Evolutionary conservation across 2,888 invertebrate genomes (phyloP).

Genomic region (Aplocera efformata): DNA sequence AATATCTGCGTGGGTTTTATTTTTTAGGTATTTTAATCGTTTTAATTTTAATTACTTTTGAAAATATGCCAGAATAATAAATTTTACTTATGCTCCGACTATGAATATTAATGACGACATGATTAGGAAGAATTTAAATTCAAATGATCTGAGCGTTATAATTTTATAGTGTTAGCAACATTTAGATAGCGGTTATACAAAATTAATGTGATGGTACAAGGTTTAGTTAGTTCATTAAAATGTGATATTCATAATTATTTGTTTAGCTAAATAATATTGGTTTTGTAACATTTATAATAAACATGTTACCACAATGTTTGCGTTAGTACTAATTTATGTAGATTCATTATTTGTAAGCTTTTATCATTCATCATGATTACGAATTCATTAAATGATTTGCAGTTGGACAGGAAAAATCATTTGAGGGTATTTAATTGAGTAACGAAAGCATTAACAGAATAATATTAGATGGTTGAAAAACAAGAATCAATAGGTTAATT

Average conservation of each 20-base stretch:
- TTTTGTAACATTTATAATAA: background rate
- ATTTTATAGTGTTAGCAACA: slow-evolving; percentile 19
- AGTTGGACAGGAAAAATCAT: too few relatives aligned
- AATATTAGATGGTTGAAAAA: too few relatives aligned
- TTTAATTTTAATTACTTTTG: background rate
- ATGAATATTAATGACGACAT: slow-evolving; percentile 13
- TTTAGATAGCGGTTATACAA: slow-evolving; percentile 22
- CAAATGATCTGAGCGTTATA: slow-evolving; percentile 12
- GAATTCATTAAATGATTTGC: too few relatives aligned
- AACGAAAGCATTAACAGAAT: too few relatives aligned
- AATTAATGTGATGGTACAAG: slow-evolving; percentile 25
- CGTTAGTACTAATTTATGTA: too few relatives aligned
- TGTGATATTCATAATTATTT: background rate
- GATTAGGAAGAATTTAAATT: slow-evolving; percentile 11
- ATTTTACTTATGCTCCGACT: slow-evolving; percentile 2
- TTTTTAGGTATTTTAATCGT: slow-evolving; percentile 10
- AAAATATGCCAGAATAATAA: slow-evolving; percentile 11
- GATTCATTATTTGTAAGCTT: too few relatives aligned
- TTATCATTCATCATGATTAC: too few relatives aligned
- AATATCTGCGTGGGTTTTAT: slow-evolving; percentile 13
- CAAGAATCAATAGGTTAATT: too few relatives aligned
- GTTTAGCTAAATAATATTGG: too few relatives aligned
- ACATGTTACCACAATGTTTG: too few relatives aligned
- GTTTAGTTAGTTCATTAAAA: slow-evolving; percentile 4
- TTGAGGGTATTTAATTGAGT: too few relatives aligned